These are phyloP conservation scores for Mactra quadrangularis DNA, from an alignment of 1,140 invertebrate genomes.

Conservation along the genomic window DNA sequence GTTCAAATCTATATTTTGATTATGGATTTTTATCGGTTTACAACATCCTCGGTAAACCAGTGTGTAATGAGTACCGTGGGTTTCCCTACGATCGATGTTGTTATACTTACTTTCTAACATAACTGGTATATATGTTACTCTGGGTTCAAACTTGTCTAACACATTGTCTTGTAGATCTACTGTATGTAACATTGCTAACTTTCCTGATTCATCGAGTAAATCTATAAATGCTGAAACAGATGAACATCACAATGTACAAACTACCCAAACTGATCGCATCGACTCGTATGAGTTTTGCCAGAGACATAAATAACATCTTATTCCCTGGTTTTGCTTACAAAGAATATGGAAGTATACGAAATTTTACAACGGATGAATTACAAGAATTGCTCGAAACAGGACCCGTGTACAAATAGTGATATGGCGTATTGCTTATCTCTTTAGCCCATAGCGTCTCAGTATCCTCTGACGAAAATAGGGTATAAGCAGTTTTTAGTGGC, in stretches of 20 bases:
- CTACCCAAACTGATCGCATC: too few species aligned
- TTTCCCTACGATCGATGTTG: too few species aligned
- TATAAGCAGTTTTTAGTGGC: too few species aligned
- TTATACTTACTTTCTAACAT: constrained; percentile 60
- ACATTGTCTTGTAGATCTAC: constrained; percentile 24
- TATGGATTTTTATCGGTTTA: too few species aligned
- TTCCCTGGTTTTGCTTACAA: background rate
- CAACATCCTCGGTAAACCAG: too few species aligned
- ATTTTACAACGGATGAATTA: background rate
- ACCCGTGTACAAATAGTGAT: background rate
- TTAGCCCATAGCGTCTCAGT: too few species aligned
- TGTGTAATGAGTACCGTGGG: too few species aligned
- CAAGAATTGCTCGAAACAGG: background rate
- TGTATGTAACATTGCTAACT: constrained; percentile 13
- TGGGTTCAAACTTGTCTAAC: constrained; percentile 12
- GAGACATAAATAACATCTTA: background rate
- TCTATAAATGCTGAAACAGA: constrained; percentile 57
- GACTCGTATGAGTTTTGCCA: background rate
- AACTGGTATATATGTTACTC: constrained; percentile 49
- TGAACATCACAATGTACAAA: background rate
- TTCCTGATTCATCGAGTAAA: constrained; percentile 47
- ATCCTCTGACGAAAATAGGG: too few species aligned
- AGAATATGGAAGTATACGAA: background rate
- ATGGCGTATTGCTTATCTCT: background rate
- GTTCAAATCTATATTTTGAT: too few species aligned